Evolutionary conservation across 1,140 invertebrate species (phyloP).

Genomic region (Bombus confusus): DNA sequence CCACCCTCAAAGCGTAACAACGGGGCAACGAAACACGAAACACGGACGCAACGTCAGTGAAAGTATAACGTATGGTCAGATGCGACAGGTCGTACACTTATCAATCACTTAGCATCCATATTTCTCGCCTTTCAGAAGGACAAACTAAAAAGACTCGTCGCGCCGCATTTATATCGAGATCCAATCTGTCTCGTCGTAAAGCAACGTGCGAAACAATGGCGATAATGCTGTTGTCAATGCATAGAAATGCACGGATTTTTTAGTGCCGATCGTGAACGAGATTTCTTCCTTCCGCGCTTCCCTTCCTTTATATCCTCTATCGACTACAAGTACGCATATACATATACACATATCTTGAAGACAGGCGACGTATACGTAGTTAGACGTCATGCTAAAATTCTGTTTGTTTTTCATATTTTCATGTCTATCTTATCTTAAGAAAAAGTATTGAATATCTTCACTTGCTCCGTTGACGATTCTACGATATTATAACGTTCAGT

Average conservation of each 20-base stretch:
- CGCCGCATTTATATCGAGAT: constrained; percentile 59
- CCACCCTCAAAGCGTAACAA: constrained; percentile 25
- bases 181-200: constrained; percentile 63
- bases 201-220: constrained; percentile 53
- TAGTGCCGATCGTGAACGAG: not conserved
- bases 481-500: not conserved
- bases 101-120: constrained; percentile 72
- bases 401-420: not conserved
- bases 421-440: no score
- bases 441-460: not conserved
- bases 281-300: not conserved
- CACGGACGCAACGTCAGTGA: constrained; percentile 26
- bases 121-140: constrained; percentile 47
- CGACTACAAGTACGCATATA: not conserved
- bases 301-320: not conserved
- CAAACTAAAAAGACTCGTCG: constrained; percentile 36
- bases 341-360: not conserved
- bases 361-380: not conserved
- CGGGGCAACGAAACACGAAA: constrained; percentile 17
- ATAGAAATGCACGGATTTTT: constrained; percentile 22
- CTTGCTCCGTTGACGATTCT: not conserved
- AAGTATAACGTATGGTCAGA: constrained; percentile 67
- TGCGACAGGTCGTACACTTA: constrained; percentile 67
- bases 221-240: constrained; percentile 10
- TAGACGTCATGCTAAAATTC: not conserved